Evolutionary conservation across 2,888 invertebrate species (phyloP).

Genomic region (Trimorus sp.): DNA sequence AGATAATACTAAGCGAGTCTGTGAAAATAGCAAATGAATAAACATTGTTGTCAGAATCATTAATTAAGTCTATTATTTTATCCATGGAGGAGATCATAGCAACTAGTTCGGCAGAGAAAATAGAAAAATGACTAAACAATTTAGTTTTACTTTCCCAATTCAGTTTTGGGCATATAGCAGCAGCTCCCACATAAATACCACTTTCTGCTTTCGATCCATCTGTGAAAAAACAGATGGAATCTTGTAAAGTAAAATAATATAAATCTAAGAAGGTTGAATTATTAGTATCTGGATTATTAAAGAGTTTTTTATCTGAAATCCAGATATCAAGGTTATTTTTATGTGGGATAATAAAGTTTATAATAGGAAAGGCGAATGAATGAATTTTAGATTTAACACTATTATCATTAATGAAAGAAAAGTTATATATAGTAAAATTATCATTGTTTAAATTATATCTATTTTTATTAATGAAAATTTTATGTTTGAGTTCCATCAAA

Average conservation of each 20-base stretch:
- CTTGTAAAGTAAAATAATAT: no score
- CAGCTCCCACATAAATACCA: no score
- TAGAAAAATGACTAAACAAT: not conserved
- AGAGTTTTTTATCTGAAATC: not conserved
- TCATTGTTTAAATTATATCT: constrained; percentile 11
- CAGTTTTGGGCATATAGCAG: not conserved
- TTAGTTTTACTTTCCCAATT: not conserved
- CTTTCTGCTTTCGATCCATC: no score
- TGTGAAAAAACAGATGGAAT: no score
- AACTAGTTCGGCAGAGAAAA: not conserved
- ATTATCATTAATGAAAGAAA: constrained; percentile 4
- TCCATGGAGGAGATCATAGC: not conserved
- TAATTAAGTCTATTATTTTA: no score
- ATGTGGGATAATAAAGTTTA: no score
- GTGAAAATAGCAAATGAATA: no score
- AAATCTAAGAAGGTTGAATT: not conserved
- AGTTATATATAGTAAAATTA: not conserved
- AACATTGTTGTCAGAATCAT: no score
- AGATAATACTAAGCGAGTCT: no score
- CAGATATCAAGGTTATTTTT: no score
- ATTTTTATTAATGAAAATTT: constrained; percentile 8
- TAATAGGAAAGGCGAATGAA: not conserved
- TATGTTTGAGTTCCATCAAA: not conserved
- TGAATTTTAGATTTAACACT: not conserved
- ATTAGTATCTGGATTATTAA: not conserved